phyloP scores from a whole-genome alignment of 2,888 invertebrate species.

The Dryococelus australis region DNA sequence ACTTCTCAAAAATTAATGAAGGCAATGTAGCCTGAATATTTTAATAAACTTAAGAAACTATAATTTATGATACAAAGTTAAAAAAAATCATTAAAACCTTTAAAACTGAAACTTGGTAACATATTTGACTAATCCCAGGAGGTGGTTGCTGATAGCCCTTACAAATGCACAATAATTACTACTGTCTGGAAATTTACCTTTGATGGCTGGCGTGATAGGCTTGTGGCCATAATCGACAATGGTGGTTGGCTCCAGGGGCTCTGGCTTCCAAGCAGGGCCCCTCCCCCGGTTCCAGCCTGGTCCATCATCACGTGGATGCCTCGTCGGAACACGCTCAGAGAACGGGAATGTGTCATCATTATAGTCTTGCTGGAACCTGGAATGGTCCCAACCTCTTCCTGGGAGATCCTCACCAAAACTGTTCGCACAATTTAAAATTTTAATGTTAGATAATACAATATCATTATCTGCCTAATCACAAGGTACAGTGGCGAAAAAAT shows the following conservation, averaged over 20 bases:
- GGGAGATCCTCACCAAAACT: constrained; percentile 36
- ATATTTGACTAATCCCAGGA: no score
- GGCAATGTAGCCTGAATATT: no score
- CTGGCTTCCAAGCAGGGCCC: not conserved
- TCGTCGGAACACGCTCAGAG: not conserved
- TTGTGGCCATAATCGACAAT: constrained; percentile 78
- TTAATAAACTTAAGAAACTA: no score
- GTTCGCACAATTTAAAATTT: not conserved
- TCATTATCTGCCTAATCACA: not conserved
- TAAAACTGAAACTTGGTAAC: no score
- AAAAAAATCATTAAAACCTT: no score
- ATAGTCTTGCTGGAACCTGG: constrained; percentile 29
- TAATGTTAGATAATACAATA: not conserved
- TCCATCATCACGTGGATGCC: constrained; percentile 25
- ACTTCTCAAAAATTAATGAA: no score
- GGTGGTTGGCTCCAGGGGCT: constrained; percentile 64
- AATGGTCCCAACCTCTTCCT: constrained; percentile 29
- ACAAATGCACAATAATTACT: no score
- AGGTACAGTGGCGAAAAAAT: not conserved
- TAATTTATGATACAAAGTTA: no score
- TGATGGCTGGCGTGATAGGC: constrained; percentile 54
- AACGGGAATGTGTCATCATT: constrained; percentile 30
- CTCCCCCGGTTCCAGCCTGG: constrained; percentile 25
- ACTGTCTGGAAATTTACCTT: not conserved
- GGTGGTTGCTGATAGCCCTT: no score